Base-by-base conservation (phyloP, 2,888 invertebrate species). In the Cryptophagus acutangulus region DNA sequence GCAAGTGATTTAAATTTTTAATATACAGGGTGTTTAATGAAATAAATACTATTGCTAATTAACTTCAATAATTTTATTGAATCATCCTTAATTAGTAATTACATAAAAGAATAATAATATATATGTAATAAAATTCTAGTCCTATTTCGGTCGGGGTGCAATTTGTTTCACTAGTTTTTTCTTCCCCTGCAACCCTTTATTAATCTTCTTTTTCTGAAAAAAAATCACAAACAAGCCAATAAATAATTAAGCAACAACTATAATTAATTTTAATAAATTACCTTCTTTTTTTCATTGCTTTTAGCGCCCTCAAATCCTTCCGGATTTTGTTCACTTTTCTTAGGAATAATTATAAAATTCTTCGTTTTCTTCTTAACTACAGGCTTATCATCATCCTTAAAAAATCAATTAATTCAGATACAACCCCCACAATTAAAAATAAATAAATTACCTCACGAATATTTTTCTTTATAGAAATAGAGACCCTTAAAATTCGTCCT, bases 401-500 rank as follows among this genome's bases (percentile, higher is more conserved):
- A n/a, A n/a, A n/a, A n/a, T n/a, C n/a, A n/a, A n/a, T n/a, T n/a
- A n/a, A n/a, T n/a, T n/a, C n/a, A n/a, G n/a, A n/a, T n/a, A n/a
- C n/a, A n/a, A n/a, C n/a, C n/a, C n/a, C n/a, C n/a, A n/a, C n/a
- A n/a, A n/a, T n/a, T n/a, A n/a, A n/a, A n/a, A n/a, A n/a, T n/a
- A n/a, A n/a, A n/a, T n/a, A n/a, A n/a, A n/a, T n/a, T n/a, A n/a
- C n/a, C n/a, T n/a, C n/a, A n/a, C n/a, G n/a, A n/a, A n/a, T 59
- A 38, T 57, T 58, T 38, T 62, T 62, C 39, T 59, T 60, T 0
- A n/a, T n/a, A 54, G 74, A 76, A 15, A 74, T 55, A 28, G 74
- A 71, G 0, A 85, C 77, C 28, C 84, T 69, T 1, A 86, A 45
- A 50, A 74, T 72, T 48, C 82, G 74, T 46, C 78, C 76, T 45